Evolutionary conservation across 2,113 vertebrate species (phyloP), one percentile per base, ranked within the genome.

Genomic region (Coryphaenoides rupestris): DNA sequence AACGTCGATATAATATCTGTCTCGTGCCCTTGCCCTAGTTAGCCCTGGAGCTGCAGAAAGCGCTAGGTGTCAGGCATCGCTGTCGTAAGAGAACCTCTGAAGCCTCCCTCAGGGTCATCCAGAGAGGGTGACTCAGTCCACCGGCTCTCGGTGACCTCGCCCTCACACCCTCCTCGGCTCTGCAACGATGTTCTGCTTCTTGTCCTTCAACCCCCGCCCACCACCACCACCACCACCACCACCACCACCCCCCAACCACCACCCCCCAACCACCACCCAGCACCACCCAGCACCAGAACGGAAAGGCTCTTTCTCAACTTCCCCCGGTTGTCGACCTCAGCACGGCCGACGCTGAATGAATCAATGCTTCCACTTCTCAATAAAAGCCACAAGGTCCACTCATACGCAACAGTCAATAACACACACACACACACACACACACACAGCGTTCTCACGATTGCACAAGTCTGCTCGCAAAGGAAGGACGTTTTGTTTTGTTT

Each of bases 121-220:
- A 16, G 63, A 85, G 80, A 72, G 60, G 78, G 90, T 87, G 75
- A 89, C 83, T 80, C 87, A 80, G 72, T 85, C 71, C 80, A 82
- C 80, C 80, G 67, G 73, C 88, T 90, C 83, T 72, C 50, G 40
- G 61, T 76, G 81, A 79, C 71, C 71, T 58, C 58, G 69, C 61
- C 14, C 0, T 72, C 78, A 69, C 55, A 19, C 64, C 79, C 55
- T 21, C 64, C 79, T 70, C 26, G 62, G 26, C 40, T 77, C 67
- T 46, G 68, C 16, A 15, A 49, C 24, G 58, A 60, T 60, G 60
- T 68, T 69, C 62, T 1, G 19, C 64, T 74, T 22, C 52, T 24
- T 85, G 67, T 63, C 78, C 83, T 84, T 82, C 82, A 84, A 26
- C 24, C 24, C 24, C 24, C 24, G 3, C 24, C 24, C 24, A 3